Conservation (phyloP, 2,113 vertebrate species). For the Eurypyga helias region DNA sequence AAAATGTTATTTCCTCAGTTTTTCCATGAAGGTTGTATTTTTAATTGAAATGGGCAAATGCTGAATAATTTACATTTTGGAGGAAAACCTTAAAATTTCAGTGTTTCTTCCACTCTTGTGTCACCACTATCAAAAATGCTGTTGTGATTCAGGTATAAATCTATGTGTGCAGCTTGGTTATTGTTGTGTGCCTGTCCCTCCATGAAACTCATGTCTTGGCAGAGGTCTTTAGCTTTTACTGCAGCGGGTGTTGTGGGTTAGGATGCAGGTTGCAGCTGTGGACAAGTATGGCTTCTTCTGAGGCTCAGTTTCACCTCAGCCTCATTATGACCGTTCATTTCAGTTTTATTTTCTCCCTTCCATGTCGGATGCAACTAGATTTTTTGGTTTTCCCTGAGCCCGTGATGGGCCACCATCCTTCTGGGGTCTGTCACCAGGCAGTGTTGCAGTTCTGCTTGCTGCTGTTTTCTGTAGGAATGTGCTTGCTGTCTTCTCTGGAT, state of each 20-base stretch:
- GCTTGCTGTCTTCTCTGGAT: neutral
- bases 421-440: neutral
- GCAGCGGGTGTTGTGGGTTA: neutral
- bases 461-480: neutral
- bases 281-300: neutral
- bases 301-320: neutral
- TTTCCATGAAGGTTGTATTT: rapidly evolving
- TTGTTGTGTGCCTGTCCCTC: too few species aligned
- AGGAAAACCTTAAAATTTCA: neutral
- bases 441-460: neutral
- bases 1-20: neutral
- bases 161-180: neutral
- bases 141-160: neutral
- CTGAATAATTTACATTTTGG: neutral
- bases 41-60: neutral
- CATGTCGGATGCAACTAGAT: neutral
- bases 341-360: neutral
- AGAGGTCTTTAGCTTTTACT: neutral
- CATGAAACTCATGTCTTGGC: neutral
- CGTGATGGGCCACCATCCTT: neutral
- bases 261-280: neutral
- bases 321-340: neutral
- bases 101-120: neutral
- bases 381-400: neutral
- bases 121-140: neutral